Percentiles rank a stretch among this genome's conserved stretches.
Conservation (phyloP, 2,888 invertebrate species). For the Calliscelio sp. region DNA sequence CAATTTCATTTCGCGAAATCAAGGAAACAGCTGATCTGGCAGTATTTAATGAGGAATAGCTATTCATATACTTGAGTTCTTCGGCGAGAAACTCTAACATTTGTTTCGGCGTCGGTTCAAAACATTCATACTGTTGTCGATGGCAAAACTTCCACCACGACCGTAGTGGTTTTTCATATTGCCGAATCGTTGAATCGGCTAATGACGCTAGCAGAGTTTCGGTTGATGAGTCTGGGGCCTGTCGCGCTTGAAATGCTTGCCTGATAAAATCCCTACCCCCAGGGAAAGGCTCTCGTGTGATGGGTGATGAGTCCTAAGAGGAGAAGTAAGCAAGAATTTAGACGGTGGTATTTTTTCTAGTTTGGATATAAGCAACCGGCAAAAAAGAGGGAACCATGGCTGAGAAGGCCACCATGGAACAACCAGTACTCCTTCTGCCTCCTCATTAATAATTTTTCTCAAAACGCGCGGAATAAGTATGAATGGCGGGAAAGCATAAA, state of each 20-base stretch:
- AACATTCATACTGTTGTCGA: too few species aligned
- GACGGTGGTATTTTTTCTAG: slow-evolving; percentile 1
- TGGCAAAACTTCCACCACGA: too few species aligned
- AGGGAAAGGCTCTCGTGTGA: slow-evolving; percentile 23
- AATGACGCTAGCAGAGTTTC: neutral
- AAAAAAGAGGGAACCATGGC: neutral
- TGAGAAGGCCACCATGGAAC: slow-evolving; percentile 2
- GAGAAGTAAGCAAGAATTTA: neutral
- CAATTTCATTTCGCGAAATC: neutral
- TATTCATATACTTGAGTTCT: neutral
- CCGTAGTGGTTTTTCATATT: slow-evolving; percentile 3
- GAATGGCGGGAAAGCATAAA: neutral
- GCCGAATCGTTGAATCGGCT: neutral
- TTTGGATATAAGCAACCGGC: too few species aligned
- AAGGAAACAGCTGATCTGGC: neutral
- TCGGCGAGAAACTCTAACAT: slow-evolving; percentile 1
- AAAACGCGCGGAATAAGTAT: neutral
- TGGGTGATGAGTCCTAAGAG: slow-evolving; percentile 12
- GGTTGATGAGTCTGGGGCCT: neutral
- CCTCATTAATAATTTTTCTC: neutral
- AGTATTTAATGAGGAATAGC: neutral
- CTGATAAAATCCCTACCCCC: slow-evolving; percentile 8
- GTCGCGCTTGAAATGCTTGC: neutral
- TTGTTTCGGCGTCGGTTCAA: too few species aligned
- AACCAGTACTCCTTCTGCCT: neutral